Evolutionary conservation across 2,888 invertebrate genomes (phyloP), one percentile per base, ranked within the genome.

Genomic region (Dione vanillae): DNA sequence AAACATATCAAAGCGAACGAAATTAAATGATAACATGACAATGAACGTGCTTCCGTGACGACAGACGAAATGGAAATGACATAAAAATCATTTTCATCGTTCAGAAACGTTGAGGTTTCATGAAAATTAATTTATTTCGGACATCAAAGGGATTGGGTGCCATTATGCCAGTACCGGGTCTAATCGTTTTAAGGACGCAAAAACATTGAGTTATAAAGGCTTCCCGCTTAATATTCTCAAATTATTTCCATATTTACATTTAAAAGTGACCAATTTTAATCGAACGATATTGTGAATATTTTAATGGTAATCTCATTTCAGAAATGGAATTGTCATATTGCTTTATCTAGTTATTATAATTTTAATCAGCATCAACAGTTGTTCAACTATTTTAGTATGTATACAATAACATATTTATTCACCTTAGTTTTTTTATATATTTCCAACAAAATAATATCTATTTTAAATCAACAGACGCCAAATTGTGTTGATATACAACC

Each of bases 71-170:
- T 71, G 71, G 69, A 61, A 71, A 72, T 71, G 70, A 70, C 72
- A 77, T 81, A 80, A 79, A 76, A 78, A 78, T 79, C 73, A 72
- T 76, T 78, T 75, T 56, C 61, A 54, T 72, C 69, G 76, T 74
- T 82, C 79, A 78, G 77, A 76, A 77, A 73, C 71, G 71, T 74
- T 74, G 78, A 78, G 78, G 76, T 79, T 81, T 81, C 69, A 70
- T 61, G 70, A 69, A 80, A 79, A 79, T 80, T 83, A 83, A 84
- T 83, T 83, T 79, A 79, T 81, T 83, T 79, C 74, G 71, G 73
- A 81, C 78, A 80, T 82, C 82, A 83, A 84, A 85, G 79, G 65
- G 70, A 71, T 68, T 74, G 66, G 68, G 66, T 37, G 59, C 62
- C 73, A 67, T 74, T 74, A 69, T 70, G 52, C 65, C 62, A 54